Evolutionary conservation across 2,113 vertebrate species (phyloP).

Genomic region (Anguilla rostrata): DNA sequence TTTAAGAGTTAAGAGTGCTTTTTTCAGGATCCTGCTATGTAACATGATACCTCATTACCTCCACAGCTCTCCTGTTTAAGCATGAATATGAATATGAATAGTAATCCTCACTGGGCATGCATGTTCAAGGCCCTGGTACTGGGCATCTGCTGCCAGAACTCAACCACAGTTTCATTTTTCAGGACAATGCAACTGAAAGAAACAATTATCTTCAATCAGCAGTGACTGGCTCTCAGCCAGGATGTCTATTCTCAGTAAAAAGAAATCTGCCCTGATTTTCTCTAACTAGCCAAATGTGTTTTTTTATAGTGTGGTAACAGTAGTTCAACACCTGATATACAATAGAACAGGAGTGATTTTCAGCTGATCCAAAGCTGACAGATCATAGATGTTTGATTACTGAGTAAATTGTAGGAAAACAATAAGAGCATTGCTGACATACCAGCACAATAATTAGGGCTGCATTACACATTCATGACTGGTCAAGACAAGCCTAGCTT

Average conservation of each 20-base stretch:
- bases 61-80: slow-evolving; percentile 2
- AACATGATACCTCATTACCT: neutral
- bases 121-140: neutral
- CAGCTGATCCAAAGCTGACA: neutral
- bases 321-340: neutral
- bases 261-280: neutral
- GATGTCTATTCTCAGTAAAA: neutral
- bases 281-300: neutral
- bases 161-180: slow-evolving; percentile 1
- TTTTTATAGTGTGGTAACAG: neutral
- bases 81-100: neutral
- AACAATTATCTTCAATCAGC: neutral
- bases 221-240: neutral
- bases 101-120: slow-evolving; percentile 2
- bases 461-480: neutral
- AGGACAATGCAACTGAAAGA: neutral
- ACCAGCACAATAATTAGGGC: neutral
- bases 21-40: neutral
- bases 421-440: neutral
- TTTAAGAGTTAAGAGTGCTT: neutral
- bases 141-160: neutral
- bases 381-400: neutral
- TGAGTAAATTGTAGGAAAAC: neutral
- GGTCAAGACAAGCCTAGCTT: neutral
- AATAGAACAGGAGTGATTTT: neutral